Percentiles rank a stretch among this genome's conserved stretches.
Conservation (phyloP, 2,797 vertebrate species). For the Apogon talboti region DNA sequence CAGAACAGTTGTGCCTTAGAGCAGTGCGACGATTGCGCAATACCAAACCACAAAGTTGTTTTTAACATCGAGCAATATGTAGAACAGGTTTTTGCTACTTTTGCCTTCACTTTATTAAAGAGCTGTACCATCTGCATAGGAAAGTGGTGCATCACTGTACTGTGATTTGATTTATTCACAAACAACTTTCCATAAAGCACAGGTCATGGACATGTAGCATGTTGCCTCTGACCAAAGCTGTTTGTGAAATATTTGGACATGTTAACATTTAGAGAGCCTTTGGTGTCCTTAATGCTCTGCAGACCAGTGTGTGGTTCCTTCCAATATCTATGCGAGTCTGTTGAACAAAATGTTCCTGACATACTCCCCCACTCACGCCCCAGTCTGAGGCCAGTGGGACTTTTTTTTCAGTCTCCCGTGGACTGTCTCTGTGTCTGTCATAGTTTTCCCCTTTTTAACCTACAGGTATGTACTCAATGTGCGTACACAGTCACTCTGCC, state of each 20-base stretch:
- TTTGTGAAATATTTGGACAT: not conserved
- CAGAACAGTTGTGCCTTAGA: conserved; percentile 59
- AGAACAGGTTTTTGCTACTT: conserved; percentile 52
- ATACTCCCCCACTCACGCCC: conserved; percentile 26
- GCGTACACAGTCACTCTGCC: not conserved
- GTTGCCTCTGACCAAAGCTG: not conserved
- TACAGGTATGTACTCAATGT: not conserved
- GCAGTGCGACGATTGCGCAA: conserved; percentile 60
- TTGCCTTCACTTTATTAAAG: conserved; percentile 5
- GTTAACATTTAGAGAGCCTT: not conserved
- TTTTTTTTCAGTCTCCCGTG: conserved; percentile 15
- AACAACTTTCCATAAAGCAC: not conserved
- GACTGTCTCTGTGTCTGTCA: not conserved
- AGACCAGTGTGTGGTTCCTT: not conserved
- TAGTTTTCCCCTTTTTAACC: conserved; percentile 5
- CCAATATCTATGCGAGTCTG: not conserved
- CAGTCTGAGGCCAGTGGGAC: conserved; percentile 31
- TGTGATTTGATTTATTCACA: not conserved
- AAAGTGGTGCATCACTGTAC: not conserved
- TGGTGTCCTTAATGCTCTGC: not conserved
- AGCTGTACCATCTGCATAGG: conserved; percentile 7
- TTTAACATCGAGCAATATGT: not conserved
- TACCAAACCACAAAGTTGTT: conserved; percentile 26
- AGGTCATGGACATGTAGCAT: not conserved
- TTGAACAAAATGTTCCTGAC: conserved; percentile 70